phyloP scores from a whole-genome alignment of 2,888 invertebrate species.

The Patella pellucida region DNA sequence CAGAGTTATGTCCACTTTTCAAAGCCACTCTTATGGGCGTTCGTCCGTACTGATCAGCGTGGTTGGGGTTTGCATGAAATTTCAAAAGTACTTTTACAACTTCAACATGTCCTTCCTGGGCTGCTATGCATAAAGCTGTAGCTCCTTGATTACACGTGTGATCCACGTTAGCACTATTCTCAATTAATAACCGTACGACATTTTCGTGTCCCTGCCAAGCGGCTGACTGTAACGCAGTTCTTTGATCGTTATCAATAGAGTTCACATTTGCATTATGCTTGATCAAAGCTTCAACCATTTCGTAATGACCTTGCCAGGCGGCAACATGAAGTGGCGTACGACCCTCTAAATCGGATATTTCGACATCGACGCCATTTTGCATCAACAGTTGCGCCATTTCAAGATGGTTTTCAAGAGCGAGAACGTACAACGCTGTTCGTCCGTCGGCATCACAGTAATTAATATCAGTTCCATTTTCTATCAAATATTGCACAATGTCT shows the following conservation, averaged over 20 bases:
- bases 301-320: slow-evolving; percentile 90
- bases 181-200: slow-evolving; percentile 83
- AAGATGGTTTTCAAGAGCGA: slow-evolving; percentile 76
- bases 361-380: slow-evolving; percentile 79
- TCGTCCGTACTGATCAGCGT: slow-evolving; percentile 72
- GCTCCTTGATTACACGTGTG: slow-evolving; percentile 96
- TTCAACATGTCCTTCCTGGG: slow-evolving; percentile 94
- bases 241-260: slow-evolving; percentile 70
- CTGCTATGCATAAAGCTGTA: slow-evolving; percentile 92
- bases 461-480: slow-evolving; percentile 78
- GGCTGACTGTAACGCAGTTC: slow-evolving; percentile 93
- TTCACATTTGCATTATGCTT: slow-evolving; percentile 89
- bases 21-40: slow-evolving; percentile 82
- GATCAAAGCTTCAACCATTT: slow-evolving; percentile 83
- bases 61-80: slow-evolving; percentile 71
- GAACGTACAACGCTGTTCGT: slow-evolving; percentile 89
- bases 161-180: slow-evolving; percentile 85
- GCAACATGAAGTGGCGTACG: slow-evolving; percentile 84
- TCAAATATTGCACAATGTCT: slow-evolving; percentile 74
- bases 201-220: slow-evolving; percentile 94
- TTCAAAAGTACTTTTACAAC: slow-evolving; percentile 81
- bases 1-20: slow-evolving; percentile 89
- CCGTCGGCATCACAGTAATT: slow-evolving; percentile 93
- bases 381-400: slow-evolving; percentile 74
- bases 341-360: slow-evolving; percentile 90